Base-by-base conservation (phyloP, 1,140 invertebrate genomes). In the Rhizoglyphus robini region DNA sequence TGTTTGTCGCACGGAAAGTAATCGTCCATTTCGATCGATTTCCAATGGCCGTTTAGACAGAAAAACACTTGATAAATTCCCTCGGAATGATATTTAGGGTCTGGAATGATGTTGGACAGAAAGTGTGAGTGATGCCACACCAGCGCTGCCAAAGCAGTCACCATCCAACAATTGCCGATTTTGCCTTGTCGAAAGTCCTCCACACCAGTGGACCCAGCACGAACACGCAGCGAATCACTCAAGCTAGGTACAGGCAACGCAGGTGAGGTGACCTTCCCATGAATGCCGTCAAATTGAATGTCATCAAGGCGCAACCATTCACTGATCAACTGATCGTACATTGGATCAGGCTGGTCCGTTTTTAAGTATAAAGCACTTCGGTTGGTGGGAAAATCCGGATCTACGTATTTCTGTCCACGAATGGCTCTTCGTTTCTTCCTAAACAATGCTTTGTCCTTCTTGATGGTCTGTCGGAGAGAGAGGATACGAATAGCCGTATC, bases 101-200 rank as follows among this genome's bases (percentile, higher is more conserved):
- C 27, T 2, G 58, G 58, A 2, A 60, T 60, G 2, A 60, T 4
- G 15, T n/a, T n/a, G 11, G 13, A 20, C 15, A 60, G 15, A 27
- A 4, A 29, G 15, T 34, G 15, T 1, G 58, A 27, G 29, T 38
- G 27, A 27, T 34, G 13, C 15, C n/a, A 60, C 15, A 60, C 58
- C 2, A 60, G 27, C 31, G 30, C 13, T 1, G 58, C 58, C 2
- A 60, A 27, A 4, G 58, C 31, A 46, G 30, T 20, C 11, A 60
- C 13, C 11, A 60, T 2, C 58, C 58, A 60, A 46, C 58, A 60
- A 46, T 60, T 27, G 27, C 58, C 58, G 13, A 60, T 3, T 34
- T 34, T 60, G 2, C 58, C 58, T 27, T 60, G 58, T 3, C 27
- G 27, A 32, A 60, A 60, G 29, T 60, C 58, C 11, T 8, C 27